Evolutionary conservation across 2,113 vertebrate species (phyloP), one percentile per base, ranked within the genome.

Genomic region (Sialia sialis): DNA sequence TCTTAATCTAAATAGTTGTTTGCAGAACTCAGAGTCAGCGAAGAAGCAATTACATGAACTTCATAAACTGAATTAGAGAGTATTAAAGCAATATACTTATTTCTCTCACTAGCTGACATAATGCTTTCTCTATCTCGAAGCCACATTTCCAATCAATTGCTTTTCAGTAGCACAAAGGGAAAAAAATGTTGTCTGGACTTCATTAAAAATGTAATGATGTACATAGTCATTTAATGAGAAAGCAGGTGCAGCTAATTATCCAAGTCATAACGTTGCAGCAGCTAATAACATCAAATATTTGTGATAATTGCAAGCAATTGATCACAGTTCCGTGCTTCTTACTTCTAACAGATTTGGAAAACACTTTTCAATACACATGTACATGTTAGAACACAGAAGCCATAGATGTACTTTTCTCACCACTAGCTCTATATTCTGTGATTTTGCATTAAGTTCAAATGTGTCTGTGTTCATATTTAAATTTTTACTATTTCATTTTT

Each of bases 261-360:
- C 27, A 46, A 93, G 86, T 96, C 80, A 90, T 87, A 90, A 96
- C 93, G 80, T 95, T 95, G 77, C 85, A 82, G 85, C 60, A 89
- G 94, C 90, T 97, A 94, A 90, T 95, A 93, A 79, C 58, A 78
- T 87, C 80, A 94, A 84, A 96, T 96, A 96, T 96, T 95, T 89
- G 89, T 81, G 89, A 92, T 96, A 95, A 93, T 93, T 95, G 73
- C 83, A 56, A 93, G 58, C 70, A 87, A 32, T 83, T 93, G 93
- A 94, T 95, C 43, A 55, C 63, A 44, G 32, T 64, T 93, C 59
- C 91, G 25, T 69, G 58, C 55, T 82, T 56, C 67, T 75, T 34
- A 46, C 1, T 1, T 64, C 43, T 63, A n/a, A 43, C 16, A 46
- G 41, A 49, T 76, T 59, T 69, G 52, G 74, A 84, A 87, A 79